phyloP scores from a whole-genome alignment of 2,797 vertebrate genomes.

The Pantherophis alleghaniensis region DNA sequence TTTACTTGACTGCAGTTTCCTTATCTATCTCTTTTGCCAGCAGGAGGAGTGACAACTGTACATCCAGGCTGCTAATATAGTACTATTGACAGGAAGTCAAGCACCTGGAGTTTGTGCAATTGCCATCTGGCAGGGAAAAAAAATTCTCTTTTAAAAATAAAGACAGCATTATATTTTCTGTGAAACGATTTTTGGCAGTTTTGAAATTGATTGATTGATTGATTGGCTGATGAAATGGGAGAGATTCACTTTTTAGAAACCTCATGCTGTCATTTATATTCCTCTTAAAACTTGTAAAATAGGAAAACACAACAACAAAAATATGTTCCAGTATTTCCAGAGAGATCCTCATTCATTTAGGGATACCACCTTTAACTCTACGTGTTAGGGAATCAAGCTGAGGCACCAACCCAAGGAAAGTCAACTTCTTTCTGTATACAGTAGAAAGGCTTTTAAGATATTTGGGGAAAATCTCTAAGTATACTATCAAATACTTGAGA shows the following conservation, averaged over 20 bases:
- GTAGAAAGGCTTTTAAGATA: not conserved
- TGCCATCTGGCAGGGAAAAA: not conserved
- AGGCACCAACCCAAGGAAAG: not conserved
- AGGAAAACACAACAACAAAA: not conserved
- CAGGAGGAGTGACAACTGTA: not conserved
- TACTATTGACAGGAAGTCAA: not conserved
- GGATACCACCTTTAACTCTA: not conserved
- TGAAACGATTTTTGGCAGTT: not conserved
- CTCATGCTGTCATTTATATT: not conserved
- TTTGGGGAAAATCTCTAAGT: not conserved
- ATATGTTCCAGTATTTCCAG: not conserved
- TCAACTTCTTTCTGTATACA: not conserved
- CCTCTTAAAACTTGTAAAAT: not conserved
- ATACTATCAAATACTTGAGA: not conserved
- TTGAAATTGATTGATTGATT: not conserved
- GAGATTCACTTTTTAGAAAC: not conserved
- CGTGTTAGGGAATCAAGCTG: not conserved
- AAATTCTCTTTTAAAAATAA: not conserved
- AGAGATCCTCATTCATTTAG: not conserved
- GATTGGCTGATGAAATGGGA: not conserved
- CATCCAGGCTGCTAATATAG: not conserved
- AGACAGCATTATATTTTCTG: not conserved
- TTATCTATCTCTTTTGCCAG: not conserved
- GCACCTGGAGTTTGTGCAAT: not conserved
- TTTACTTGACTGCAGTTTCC: not conserved